Conservation (phyloP, 2,113 vertebrate genomes). For the Thunnus maccoyii region DNA sequence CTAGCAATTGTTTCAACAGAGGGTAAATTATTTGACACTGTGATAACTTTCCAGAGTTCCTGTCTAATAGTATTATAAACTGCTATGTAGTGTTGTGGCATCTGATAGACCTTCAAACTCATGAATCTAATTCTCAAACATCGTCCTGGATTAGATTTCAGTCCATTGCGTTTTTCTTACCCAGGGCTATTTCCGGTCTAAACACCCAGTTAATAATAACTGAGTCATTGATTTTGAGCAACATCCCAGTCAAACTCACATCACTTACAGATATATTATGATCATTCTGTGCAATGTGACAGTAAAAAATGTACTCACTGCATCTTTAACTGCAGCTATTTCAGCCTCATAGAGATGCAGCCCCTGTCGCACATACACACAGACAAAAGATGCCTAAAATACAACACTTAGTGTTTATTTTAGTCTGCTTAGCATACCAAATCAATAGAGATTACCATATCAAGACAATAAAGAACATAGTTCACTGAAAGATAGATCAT, state of each 20-base stretch:
- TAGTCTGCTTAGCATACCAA: slow-evolving; percentile 35
- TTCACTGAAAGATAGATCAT: slow-evolving; percentile 40
- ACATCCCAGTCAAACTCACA: slow-evolving; percentile 21
- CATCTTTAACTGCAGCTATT: slow-evolving; percentile 28
- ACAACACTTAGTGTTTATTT: slow-evolving; percentile 14
- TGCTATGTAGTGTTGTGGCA: not conserved
- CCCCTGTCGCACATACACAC: not conserved
- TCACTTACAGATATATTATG: slow-evolving; percentile 30
- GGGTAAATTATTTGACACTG: slow-evolving; percentile 6
- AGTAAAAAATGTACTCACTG: slow-evolving; percentile 30
- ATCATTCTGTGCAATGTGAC: slow-evolving; percentile 32
- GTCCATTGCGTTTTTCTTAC: slow-evolving; percentile 8
- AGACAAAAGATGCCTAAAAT: slow-evolving; percentile 15
- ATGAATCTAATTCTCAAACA: slow-evolving; percentile 20
- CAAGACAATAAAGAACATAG: slow-evolving; percentile 42
- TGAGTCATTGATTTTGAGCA: slow-evolving; percentile 48
- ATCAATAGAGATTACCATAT: slow-evolving; percentile 50
- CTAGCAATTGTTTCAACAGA: slow-evolving; percentile 5
- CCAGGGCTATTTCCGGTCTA: slow-evolving; percentile 25
- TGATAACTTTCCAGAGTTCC: slow-evolving; percentile 21
- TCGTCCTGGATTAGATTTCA: slow-evolving; percentile 29
- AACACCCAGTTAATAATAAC: slow-evolving; percentile 1
- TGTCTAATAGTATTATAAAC: not conserved
- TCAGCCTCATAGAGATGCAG: slow-evolving; percentile 8
- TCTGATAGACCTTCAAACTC: slow-evolving; percentile 19